Base-by-base conservation (phyloP, 2,113 vertebrate species). In the Sceloporus undulatus region DNA sequence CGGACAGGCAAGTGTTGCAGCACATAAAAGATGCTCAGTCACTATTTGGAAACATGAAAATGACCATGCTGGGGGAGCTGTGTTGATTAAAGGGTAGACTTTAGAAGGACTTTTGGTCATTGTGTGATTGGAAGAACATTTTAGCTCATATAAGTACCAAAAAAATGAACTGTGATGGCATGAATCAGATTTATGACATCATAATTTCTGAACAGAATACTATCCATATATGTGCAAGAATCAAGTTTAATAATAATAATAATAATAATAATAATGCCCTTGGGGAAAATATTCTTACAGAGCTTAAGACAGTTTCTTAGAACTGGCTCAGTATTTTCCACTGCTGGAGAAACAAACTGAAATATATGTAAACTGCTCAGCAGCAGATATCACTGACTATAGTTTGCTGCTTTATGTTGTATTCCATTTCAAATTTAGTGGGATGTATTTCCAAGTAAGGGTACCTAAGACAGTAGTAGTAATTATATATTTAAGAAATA, bases 211-310 rank as follows among this genome's bases (percentile, higher is more conserved):
- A 14, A 62, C 13, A 62, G 3, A 18, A 62, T 62, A 16, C 59
- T 18, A 62, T 10, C 59, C 59, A 71, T 71, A 29, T 71, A 27
- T 65, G 79, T 89, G 42, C 42, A 52, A 68, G 86, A 88, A 1
- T 21, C 86, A 0, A 14, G 76, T 87, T 89, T 34, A 34, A 34
- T 34, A 34, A 34, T 34, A 34, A 34, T 34, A 34, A 34, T 34
- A 34, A 34, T 34, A 34, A 34, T 34, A 34, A 34, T 34, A 34
- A n/a, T 59, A 77, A 18, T 13, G 79, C 42, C 42, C 42, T 48
- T 48, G 42, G 42, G 6, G 6, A 11, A 79, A 0, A 16, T 7
- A 18, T 0, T 1, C 9, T 34, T 18, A 71, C 0, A 73, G 9
- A 84, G 9, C n/a, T 76, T 1, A 40, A 52, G 29, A n/a, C 25